Base-by-base conservation (phyloP, 2,797 vertebrate species). In the Jordanella pulchra region DNA sequence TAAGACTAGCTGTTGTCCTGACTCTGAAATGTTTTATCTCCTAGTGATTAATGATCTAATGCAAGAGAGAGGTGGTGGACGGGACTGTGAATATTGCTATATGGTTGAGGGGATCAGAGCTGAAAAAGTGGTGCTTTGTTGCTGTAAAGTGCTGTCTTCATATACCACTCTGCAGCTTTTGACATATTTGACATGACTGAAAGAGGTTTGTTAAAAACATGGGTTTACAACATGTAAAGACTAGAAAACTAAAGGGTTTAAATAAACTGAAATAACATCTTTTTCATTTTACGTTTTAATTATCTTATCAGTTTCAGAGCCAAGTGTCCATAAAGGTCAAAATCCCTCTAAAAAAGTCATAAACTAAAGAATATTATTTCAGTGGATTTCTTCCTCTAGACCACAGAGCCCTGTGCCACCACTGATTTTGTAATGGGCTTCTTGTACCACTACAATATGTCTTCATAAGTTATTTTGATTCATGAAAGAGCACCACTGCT, bases 11-110 rank as follows among this genome's bases (percentile, higher is more conserved):
- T 77, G 80, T 75, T 51, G 71, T 81, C 72, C 70, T 7, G 0
- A 55, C 67, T 71, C 79, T 78, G 65, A 48, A 76, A 80, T 75
- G 70, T 76, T 89, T 82, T 68, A 63, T 68, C 56, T 75, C 58
- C 53, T 76, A 3, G 83, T 90, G 88, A 90, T 92, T 92, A 92
- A 92, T 86, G 84, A 85, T 77, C 69, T 77, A 82, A 81, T 76
- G 72, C 47, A 56, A 77, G 67, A 78, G 56, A 72, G 47, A 1
- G 65, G 77, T 68, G 70, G 69, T 77, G 66, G 66, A 86, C 68
- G 73, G 78, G 60, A 76, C 71, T 23, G 66, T 78, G 53, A 80
- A 69, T 79, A 84, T 42, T 64, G 73, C 68, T 76, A 55, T 54
- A 61, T 0, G 67, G 70, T 60, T 85, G 77, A 55, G 72, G 88